Conservation (phyloP, 2,888 invertebrate species). For the Conistra vaccinii region DNA sequence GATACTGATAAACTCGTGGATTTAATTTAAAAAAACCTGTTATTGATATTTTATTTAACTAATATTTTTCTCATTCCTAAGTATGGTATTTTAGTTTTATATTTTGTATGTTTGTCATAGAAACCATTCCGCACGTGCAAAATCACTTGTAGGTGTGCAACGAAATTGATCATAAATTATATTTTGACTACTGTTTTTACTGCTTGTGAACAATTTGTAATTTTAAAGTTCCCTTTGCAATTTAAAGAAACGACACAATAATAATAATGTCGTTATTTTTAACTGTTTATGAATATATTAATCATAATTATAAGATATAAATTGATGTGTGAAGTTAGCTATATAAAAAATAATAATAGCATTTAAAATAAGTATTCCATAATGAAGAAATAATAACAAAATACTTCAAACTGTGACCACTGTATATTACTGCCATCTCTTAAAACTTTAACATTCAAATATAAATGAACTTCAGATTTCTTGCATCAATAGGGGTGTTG, state of each 20-base stretch:
- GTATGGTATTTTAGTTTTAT: not conserved
- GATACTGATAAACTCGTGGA: not conserved
- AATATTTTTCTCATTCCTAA: not conserved
- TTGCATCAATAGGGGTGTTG: not conserved
- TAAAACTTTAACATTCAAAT: not conserved
- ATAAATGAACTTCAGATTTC: not conserved
- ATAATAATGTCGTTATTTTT: not conserved
- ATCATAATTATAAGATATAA: not conserved
- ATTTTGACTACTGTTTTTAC: not conserved
- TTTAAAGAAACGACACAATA: conserved; percentile 6
- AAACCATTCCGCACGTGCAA: not conserved
- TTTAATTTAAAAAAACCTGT: not conserved
- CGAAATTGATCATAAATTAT: conserved; percentile 7
- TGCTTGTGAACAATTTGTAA: not conserved
- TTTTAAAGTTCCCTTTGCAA: not conserved
- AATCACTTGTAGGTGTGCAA: not conserved
- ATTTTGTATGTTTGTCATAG: not conserved
- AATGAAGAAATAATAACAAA: not conserved
- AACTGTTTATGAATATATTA: not conserved
- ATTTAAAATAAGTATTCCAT: not conserved
- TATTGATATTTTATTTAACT: not conserved
- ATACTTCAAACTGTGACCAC: no score
- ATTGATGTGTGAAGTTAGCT: not conserved
- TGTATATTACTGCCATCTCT: not conserved
- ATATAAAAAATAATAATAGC: not conserved